Evolutionary conservation across 1,140 invertebrate genomes (phyloP).

Genomic region (Euura saliciscinereae): DNA sequence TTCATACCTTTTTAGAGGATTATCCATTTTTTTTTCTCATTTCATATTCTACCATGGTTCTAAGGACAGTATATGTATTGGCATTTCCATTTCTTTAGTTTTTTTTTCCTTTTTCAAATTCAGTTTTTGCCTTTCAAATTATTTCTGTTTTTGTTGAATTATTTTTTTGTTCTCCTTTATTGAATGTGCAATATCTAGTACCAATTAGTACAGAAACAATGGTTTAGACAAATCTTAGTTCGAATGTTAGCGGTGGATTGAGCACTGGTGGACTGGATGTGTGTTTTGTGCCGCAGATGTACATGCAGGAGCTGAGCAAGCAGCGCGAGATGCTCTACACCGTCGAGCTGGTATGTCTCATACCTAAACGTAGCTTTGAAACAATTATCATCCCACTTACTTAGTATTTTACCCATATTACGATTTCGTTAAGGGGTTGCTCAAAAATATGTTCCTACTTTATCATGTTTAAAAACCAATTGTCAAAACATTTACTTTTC

Average conservation of each 20-base stretch:
- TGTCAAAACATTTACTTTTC: neutral
- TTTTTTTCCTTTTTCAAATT: neutral
- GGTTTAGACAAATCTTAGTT: constrained; percentile 19
- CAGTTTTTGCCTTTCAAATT: neutral
- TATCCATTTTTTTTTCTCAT: neutral
- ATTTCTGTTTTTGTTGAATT: neutral
- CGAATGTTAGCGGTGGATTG: constrained; percentile 43
- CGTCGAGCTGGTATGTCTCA: constrained; percentile 80
- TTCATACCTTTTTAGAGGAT: too few species aligned
- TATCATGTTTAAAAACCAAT: neutral
- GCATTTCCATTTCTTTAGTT: neutral
- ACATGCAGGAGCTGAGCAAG: constrained; percentile 88
- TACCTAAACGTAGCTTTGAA: constrained; percentile 47
- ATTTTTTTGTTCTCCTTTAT: neutral
- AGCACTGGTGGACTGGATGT: constrained; percentile 60
- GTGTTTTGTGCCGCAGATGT: constrained; percentile 72
- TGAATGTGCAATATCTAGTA: constrained; percentile 10
- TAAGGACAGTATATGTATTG: constrained; percentile 6
- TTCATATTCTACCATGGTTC: neutral
- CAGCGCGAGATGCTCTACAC: constrained; percentile 84
- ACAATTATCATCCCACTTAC: constrained; percentile 11
- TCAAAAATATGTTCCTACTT: neutral
- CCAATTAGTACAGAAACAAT: constrained; percentile 7
- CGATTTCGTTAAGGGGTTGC: neutral
- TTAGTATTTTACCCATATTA: neutral